Evolutionary conservation across 2,797 vertebrate genomes (phyloP), one percentile per base, ranked within the genome.

Genomic region (Podargus strigoides): DNA sequence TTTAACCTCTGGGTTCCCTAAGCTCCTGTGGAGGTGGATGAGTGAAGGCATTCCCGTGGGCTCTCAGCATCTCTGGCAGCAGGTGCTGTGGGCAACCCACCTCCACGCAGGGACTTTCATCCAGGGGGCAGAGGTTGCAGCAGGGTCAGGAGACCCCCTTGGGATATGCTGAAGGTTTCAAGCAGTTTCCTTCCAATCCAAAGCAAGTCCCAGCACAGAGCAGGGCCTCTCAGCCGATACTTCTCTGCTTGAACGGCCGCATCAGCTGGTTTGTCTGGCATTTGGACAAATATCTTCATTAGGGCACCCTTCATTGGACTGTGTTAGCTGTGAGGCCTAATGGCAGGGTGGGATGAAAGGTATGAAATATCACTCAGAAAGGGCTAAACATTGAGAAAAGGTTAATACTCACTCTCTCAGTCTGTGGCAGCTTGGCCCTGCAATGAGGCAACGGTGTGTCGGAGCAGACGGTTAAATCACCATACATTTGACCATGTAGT

Each of bases 211-310:
- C 2, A 3, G 27, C 39, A 18, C 30, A 17, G 64, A 68, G 34
- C 0, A 0, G 37, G 47, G 34, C 58, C 46, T 49, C 67, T 34
- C 3, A 1, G 49, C 20, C 0, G 0, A 10, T 53, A 30, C 42
- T 68, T 37, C 28, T 80, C 56, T 0, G 2, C 73, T 50, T 1
- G 0, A 82, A 49, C 0, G 3, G n/a, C 4, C 0, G 1, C 28
- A 5, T 28, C 7, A 2, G 9, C 49, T 63, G 23, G 27, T 72
- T 49, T 17, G 9, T 36, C 41, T 62, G 78, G 28, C 1, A 0
- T 39, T 68, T 17, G 87, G 30, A 47, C 41, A 58, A 69, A 21
- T 18, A 9, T 2, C 46, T 78, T 80, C 52, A 18, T 37, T 26
- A 27, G 5, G 10, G 34, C 6, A 2, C 36, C 49, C n/a, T n/a